phyloP scores from a whole-genome alignment of 2,113 vertebrate genomes.

The Hypanus sabinus region DNA sequence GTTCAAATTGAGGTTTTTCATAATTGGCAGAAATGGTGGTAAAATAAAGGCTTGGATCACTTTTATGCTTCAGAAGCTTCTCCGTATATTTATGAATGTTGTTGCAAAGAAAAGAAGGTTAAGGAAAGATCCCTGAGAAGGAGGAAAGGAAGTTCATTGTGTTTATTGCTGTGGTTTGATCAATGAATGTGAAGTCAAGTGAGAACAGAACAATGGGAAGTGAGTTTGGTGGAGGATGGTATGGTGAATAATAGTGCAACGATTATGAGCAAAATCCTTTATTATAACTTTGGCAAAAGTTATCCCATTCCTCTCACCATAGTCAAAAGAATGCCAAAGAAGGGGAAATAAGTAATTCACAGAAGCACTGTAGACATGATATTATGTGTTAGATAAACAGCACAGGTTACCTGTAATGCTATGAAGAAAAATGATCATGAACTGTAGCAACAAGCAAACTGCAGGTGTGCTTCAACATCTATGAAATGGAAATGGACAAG shows the following conservation, averaged over 20 bases:
- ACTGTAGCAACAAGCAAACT: neutral
- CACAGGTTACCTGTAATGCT: neutral
- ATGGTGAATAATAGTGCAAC: neutral
- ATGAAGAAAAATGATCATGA: neutral
- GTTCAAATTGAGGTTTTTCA: neutral
- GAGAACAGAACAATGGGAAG: too few species aligned
- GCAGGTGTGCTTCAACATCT: too few species aligned
- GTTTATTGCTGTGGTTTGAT: too few species aligned
- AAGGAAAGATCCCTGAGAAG: neutral
- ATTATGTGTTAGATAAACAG: too few species aligned
- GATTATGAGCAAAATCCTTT: neutral
- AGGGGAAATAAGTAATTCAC: too few species aligned
- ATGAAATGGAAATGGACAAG: too few species aligned
- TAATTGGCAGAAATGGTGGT: neutral
- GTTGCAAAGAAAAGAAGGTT: neutral
- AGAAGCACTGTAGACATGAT: too few species aligned
- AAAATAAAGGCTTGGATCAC: neutral
- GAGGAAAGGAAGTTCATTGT: too few species aligned
- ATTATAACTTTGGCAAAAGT: neutral
- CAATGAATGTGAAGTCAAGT: too few species aligned
- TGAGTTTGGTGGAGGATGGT: too few species aligned
- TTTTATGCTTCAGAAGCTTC: neutral
- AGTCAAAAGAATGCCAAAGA: too few species aligned
- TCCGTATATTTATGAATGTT: neutral
- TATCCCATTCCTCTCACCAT: too few species aligned